These are phyloP conservation scores for Mystacides longicornis DNA, from an alignment of 2,888 invertebrate species.

Conservation along the genomic window DNA sequence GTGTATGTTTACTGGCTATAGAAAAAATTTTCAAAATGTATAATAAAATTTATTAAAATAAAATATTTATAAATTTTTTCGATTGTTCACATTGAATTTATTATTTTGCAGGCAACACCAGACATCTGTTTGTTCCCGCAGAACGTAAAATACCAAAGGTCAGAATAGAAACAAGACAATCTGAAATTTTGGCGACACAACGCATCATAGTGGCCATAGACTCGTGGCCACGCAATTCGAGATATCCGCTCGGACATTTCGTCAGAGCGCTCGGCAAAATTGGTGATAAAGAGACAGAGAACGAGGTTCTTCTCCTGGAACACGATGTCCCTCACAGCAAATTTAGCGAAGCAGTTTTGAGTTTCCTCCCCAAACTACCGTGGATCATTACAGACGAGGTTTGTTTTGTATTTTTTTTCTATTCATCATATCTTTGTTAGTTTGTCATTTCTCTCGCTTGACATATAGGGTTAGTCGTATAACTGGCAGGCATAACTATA, in stretches of 20 bases:
- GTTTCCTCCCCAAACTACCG: slow-evolving; percentile 81
- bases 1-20: too few relatives aligned
- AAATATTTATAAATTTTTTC: too few relatives aligned
- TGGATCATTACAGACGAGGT: slow-evolving; percentile 84
- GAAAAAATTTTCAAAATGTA: too few relatives aligned
- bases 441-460: background rate
- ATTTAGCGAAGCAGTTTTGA: slow-evolving; percentile 90
- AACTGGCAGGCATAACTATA: slow-evolving; percentile 1
- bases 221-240: slow-evolving; percentile 89
- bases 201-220: slow-evolving; percentile 94
- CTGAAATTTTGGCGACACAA: slow-evolving; percentile 69
- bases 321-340: slow-evolving; percentile 95
- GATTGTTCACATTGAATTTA: too few relatives aligned
- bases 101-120: slow-evolving; percentile 49
- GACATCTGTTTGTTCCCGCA: slow-evolving; percentile 90
- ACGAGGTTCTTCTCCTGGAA: slow-evolving; percentile 90
- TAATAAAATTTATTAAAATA: too few relatives aligned
- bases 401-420: slow-evolving; percentile 26
- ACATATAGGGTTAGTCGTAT: background rate
- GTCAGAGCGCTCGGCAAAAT: slow-evolving; percentile 86
- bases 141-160: slow-evolving; percentile 92
- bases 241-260: slow-evolving; percentile 94
- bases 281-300: slow-evolving; percentile 90
- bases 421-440: background rate
- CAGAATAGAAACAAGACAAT: slow-evolving; percentile 90